Evolutionary conservation across 64 coral and sea anemone species (phyloP).

Genomic region (Montipora cactus): DNA sequence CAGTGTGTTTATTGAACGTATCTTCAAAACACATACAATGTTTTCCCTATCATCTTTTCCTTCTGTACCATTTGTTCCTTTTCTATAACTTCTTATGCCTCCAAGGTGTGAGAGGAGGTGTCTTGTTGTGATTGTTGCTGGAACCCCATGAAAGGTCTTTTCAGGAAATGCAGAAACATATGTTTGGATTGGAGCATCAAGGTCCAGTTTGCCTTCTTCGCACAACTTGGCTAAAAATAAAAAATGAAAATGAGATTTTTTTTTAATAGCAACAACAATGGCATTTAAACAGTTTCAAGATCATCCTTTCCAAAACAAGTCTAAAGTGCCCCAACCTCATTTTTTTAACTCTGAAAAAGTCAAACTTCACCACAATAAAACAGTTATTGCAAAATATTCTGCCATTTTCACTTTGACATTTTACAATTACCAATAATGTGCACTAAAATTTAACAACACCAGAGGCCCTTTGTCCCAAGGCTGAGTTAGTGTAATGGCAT

Average conservation of each 20-base stretch:
- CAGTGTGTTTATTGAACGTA: too few species aligned
- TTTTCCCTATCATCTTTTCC: slow-evolving; percentile 10
- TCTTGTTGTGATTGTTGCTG: slow-evolving; percentile 83
- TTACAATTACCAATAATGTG: too few species aligned
- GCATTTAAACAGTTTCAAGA: background rate
- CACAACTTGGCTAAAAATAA: slow-evolving; percentile 72
- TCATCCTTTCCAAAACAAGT: too few species aligned
- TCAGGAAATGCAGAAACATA: slow-evolving; percentile 89
- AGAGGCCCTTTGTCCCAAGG: too few species aligned
- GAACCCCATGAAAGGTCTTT: slow-evolving; percentile 66
- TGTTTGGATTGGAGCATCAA: slow-evolving; percentile 92
- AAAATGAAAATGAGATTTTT: background rate
- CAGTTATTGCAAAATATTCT: too few species aligned
- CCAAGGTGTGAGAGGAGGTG: slow-evolving; percentile 91
- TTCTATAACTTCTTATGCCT: slow-evolving; percentile 89
- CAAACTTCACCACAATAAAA: too few species aligned
- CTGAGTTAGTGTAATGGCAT: too few species aligned
- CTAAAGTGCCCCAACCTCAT: too few species aligned
- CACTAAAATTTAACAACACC: too few species aligned
- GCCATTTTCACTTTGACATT: too few species aligned
- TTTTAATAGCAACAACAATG: background rate
- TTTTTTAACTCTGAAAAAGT: too few species aligned
- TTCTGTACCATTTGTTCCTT: slow-evolving; percentile 1
- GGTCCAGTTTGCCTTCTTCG: slow-evolving; percentile 85
- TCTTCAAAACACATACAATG: too few species aligned